Evolutionary conservation across 2,888 invertebrate species (phyloP).

Genomic region (Prostheceraeus crozeri): DNA sequence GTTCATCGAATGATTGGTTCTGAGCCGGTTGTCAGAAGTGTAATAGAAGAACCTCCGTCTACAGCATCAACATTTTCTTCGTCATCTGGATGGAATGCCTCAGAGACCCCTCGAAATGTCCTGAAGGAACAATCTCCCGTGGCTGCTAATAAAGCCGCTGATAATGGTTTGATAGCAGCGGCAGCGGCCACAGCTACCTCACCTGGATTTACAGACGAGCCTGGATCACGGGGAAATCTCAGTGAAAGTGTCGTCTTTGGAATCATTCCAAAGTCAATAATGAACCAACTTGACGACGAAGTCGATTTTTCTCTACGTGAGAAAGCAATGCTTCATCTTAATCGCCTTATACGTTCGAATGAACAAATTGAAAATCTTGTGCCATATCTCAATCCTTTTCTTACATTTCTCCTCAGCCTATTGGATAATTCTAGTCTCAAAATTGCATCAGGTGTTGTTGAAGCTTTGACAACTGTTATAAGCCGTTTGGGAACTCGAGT

Average conservation of each 20-base stretch:
- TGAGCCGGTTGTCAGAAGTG: too few relatives aligned
- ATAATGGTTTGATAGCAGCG: not conserved
- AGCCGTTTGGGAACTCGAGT: slow-evolving; percentile 54
- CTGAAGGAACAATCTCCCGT: too few relatives aligned
- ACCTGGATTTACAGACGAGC: not conserved
- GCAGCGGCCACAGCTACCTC: not conserved
- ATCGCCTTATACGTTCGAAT: slow-evolving; percentile 58
- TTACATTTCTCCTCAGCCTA: slow-evolving; percentile 62
- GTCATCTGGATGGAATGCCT: not conserved
- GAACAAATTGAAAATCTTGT: slow-evolving; percentile 57
- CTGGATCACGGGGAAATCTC: not conserved
- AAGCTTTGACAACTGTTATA: slow-evolving; percentile 58
- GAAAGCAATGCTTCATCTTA: slow-evolving; percentile 62
- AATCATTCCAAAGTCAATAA: slow-evolving; percentile 56
- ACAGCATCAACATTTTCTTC: not conserved
- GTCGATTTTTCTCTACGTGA: slow-evolving; percentile 62
- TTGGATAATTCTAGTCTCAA: slow-evolving; percentile 64
- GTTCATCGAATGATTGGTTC: slow-evolving; percentile 9
- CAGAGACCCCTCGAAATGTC: not conserved
- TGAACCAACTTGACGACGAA: slow-evolving; percentile 58
- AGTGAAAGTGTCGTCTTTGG: slow-evolving; percentile 51
- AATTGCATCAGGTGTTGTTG: slow-evolving; percentile 59
- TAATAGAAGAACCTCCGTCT: too few relatives aligned
- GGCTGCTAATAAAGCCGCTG: not conserved
- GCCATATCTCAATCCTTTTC: slow-evolving; percentile 63